Evolutionary conservation across 2,113 vertebrate genomes (phyloP), one percentile per base, ranked within the genome.

Genomic region (Hystrix brachyura): DNA sequence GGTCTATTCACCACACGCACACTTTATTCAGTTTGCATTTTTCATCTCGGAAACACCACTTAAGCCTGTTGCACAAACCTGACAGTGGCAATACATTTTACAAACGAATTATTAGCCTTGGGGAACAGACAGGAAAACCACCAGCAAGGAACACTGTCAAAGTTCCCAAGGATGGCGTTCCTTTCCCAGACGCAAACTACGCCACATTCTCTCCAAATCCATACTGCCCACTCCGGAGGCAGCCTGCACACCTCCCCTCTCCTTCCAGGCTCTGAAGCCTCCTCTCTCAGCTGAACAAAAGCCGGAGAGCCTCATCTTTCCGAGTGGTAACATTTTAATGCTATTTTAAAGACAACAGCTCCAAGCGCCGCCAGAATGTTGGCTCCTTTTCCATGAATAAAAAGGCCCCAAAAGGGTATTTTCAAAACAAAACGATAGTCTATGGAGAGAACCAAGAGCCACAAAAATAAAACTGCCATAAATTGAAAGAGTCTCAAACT

Each of bases 401-500:
- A 97, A 97, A 92, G 88, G 72, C 90, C 86, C 89, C 83, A 4
- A 62, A 84, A 67, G 84, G 76, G 81, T 94, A 93, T 97, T 95
- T 94, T 81, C 90, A 46, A 60, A 94, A 95, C 93, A 91, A 97
- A 91, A 91, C 38, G 46, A 74, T 79, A 94, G 51, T 27, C 91
- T 89, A 62, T 27, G 64, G 81, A 55, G 83, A 91, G 29, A 87
- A 87, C 51, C 78, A 71, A 46, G 17, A 90, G 72, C 51, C 87
- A 91, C 87, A 76, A 94, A 98, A 96, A 97, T 83, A 92, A 97
- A 96, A 97, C 7, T 79, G 90, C 87, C 95, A 94, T 57, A 95
- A 90, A 96, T 34, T 60, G 57, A 94, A 92, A 87, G 90, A 4
- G 80, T 90, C 95, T 97, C 46, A 5, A 81, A 97, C 97, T 97